Base-by-base conservation (phyloP, 2,888 invertebrate species). In the Erebia palarica region DNA sequence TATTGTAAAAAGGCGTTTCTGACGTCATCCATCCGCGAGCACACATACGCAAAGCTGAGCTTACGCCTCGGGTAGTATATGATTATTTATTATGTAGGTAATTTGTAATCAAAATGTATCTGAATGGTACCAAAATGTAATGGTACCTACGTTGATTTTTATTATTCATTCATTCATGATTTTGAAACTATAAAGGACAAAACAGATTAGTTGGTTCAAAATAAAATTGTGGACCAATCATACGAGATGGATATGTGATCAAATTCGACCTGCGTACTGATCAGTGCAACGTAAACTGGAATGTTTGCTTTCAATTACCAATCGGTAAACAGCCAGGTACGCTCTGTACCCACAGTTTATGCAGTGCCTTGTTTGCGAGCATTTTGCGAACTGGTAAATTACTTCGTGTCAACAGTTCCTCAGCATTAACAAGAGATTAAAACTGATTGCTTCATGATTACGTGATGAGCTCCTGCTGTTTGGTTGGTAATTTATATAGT, bases 241-340 rank as follows among this genome's bases (percentile, higher is more conserved):
- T 58, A 66, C 16, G 47, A 58, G 58, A 47, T 27, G 27, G 21
- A 44, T 16, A 59, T 27, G 59, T 67, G 66, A 70, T 65, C 68
- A 66, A 69, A 69, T 65, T 69, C 68, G 59, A 53, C 63, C 65
- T 42, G 69, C 69, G 79, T 82, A 80, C 80, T 79, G 76, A 82
- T 83, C 82, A 84, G 82, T 84, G 84, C 84, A 86, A 84, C 81
- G 88, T 86, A 88, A 88, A 89, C 88, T 82, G 81, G 79, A 78
- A 76, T 90, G 91, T 92, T 91, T 91, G 87, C 85, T 87, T 92
- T 92, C 90, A 90, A 92, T 92, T 91, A 92, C 89, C 87, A 86
- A 82, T 84, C 85, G 83, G 89, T 88, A 88, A 89, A 91, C 89
- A 89, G 79, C 80, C 83, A 82, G 85, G 82, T 85, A 80, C 81